Evolutionary conservation across 2,888 invertebrate species (phyloP), one percentile per base, ranked within the genome.

Genomic region (Orthonychiurus folsomi): DNA sequence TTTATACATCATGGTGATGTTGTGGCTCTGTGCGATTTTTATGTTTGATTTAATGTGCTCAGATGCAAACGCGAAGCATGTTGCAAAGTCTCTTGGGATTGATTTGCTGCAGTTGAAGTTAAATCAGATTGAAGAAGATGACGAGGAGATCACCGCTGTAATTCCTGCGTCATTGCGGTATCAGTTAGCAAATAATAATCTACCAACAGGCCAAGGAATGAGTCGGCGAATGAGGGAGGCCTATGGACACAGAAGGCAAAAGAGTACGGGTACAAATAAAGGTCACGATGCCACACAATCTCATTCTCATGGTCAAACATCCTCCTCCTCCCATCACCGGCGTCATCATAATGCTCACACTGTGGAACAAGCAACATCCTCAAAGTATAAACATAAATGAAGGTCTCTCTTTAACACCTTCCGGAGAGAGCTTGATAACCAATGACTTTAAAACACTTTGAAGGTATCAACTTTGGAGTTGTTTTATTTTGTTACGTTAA

Each of bases 41-140:
- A n/a, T n/a, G 23, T 56, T 25, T 56, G 9, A 24, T 56, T 23
- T n/a, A 47, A 47, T 47, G 48, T 47, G n/a, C n/a, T n/a, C n/a
- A 64, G 64, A 72, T 26, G 68, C 67, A 28, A 68, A 72, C 55
- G 72, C 69, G 1, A 70, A 70, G 47, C 70, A 70, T 63, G 67
- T 72, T 15, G 72, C 66, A 1, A 65, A 61, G 62, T 69, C 67
- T 69, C 59, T 72, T 48, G 72, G 70, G 21, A 67, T 72, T 24
- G 69, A 72, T 25, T 56, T 65, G 3, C 60, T 55, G 12, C 67
- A 68, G 59, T 37, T 65, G 56, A 65, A 63, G 2, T 50, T 64
- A 2, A 59, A 63, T 55, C 63, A 65, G 66, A 20, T 53, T 28
- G 63, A 56, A n/a, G 64, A 57, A 26, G 61, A 64, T 12, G 60